Evolutionary conservation across 2,113 vertebrate species (phyloP).

Genomic region (Lophotis ruficrista): DNA sequence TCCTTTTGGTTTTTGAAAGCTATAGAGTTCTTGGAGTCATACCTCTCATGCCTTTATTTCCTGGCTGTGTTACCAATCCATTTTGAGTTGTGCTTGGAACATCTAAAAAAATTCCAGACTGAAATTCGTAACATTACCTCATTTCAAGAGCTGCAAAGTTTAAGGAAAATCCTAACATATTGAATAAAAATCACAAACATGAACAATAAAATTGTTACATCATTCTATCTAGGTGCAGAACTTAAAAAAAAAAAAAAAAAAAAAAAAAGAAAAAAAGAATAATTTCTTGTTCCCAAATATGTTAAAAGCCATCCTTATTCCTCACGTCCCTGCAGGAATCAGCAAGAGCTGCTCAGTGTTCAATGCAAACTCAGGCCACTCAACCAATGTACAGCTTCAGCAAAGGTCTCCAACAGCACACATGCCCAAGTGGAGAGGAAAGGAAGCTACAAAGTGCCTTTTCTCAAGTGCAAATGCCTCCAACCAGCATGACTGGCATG

Average conservation of each 20-base stretch:
- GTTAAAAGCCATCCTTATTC: not conserved
- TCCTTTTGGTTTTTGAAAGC: not conserved
- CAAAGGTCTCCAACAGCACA: not conserved
- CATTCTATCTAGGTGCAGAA: not conserved
- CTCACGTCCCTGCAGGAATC: not conserved
- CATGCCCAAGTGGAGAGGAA: rapidly evolving
- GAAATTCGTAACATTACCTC: not conserved
- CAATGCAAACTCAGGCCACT: not conserved
- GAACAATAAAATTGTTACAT: not conserved
- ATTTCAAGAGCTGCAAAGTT: not conserved
- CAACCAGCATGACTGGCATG: not conserved
- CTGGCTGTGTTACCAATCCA: not conserved
- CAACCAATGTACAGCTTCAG: not conserved
- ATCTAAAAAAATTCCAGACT: not conserved
- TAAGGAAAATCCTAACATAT: not conserved
- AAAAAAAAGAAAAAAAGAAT: not conserved
- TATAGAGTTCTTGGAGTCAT: not conserved
- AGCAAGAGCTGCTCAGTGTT: not conserved
- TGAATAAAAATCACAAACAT: not conserved
- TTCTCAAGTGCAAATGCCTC: not conserved
- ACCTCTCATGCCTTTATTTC: not conserved
- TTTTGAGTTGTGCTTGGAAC: not conserved
- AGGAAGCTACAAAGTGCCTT: not conserved
- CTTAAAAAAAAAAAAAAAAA: too few relatives aligned
- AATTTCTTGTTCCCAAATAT: not conserved